Evolutionary conservation across 2,888 invertebrate species (phyloP).

Genomic region (Tholera decimalis): DNA sequence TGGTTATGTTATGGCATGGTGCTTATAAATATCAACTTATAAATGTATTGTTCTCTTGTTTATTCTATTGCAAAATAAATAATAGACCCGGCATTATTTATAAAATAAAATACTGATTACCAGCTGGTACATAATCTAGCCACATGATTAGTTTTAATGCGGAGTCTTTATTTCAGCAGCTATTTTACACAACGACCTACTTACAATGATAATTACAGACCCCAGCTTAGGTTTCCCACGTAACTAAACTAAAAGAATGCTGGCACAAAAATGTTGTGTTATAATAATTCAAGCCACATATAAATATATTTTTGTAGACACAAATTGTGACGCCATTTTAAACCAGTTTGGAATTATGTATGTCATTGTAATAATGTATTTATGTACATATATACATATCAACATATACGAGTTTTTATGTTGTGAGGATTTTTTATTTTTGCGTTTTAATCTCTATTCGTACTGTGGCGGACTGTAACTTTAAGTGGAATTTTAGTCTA

Average conservation of each 20-base stretch:
- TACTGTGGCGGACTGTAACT: conserved; percentile 18
- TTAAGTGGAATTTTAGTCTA: conserved; percentile 8
- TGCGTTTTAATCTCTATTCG: conserved; percentile 55
- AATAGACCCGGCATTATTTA: not conserved
- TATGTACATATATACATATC: conserved; percentile 75
- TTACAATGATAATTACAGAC: conserved; percentile 7
- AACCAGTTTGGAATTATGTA: conserved; percentile 77
- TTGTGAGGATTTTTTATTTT: conserved; percentile 69
- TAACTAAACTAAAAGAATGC: conserved; percentile 40
- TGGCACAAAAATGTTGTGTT: conserved; percentile 53
- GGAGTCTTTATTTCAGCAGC: too few species aligned
- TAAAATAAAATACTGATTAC: not conserved
- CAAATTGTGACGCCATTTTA: conserved; percentile 70
- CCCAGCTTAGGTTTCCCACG: conserved; percentile 33
- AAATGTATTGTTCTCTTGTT: too few species aligned
- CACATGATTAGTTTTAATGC: not conserved
- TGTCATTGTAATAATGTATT: conserved; percentile 75
- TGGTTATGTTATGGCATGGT: too few species aligned
- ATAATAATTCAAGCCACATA: conserved; percentile 50
- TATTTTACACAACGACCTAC: conserved; percentile 15
- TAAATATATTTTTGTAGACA: conserved; percentile 63
- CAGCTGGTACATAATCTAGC: too few species aligned
- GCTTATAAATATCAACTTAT: not conserved
- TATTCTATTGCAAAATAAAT: not conserved
- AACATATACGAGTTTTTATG: conserved; percentile 66